Evolutionary conservation across 2,888 invertebrate species (phyloP).

Genomic region (Alcis repandata): DNA sequence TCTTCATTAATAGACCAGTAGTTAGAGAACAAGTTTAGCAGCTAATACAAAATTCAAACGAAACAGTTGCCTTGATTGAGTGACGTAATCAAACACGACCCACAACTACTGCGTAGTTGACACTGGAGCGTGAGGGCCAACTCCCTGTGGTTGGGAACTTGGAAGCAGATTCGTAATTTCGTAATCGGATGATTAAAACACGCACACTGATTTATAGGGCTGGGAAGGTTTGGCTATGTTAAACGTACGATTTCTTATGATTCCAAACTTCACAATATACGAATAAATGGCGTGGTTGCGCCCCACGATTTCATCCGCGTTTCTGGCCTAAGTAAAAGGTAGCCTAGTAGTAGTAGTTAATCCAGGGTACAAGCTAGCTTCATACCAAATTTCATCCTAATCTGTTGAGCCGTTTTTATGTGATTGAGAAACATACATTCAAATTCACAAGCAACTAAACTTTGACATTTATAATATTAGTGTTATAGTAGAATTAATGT

Average conservation of each 20-base stretch:
- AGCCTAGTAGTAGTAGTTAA: too few species aligned
- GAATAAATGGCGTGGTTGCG: too few species aligned
- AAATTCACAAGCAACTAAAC: too few species aligned
- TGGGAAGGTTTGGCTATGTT: background rate
- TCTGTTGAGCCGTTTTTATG: too few species aligned
- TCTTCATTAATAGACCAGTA: conserved; percentile 8
- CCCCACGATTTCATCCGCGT: too few species aligned
- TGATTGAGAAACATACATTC: too few species aligned
- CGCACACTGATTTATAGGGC: background rate
- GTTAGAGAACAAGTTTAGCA: conserved; percentile 10
- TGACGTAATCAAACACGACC: conserved; percentile 56
- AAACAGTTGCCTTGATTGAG: conserved; percentile 37
- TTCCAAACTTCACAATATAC: too few species aligned
- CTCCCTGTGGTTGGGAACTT: conserved; percentile 12
- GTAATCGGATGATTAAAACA: background rate
- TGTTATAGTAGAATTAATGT: too few species aligned
- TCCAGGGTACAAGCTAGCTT: too few species aligned
- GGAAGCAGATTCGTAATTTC: background rate
- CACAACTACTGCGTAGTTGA: conserved; percentile 37
- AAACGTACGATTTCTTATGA: background rate
- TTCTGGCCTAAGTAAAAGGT: too few species aligned
- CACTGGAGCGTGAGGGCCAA: conserved; percentile 42
- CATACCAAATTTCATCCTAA: too few species aligned
- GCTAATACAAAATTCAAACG: conserved; percentile 34
- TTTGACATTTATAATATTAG: too few species aligned